Base-by-base conservation (phyloP, 2,797 vertebrate species). In the Gymnothorax reevesii region DNA sequence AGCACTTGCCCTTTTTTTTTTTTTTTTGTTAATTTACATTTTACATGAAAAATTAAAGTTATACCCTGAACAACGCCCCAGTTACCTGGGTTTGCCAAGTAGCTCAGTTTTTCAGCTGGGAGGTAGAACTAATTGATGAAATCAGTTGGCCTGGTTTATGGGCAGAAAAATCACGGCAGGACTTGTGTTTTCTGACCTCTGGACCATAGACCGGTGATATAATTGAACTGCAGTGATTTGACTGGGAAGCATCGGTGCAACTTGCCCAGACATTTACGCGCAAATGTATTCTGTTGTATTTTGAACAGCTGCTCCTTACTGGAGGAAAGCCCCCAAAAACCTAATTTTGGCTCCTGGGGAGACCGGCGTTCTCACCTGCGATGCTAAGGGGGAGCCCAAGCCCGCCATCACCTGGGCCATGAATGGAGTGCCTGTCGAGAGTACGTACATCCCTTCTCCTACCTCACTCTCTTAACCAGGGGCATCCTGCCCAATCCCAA, bases 281-380 rank as follows among this genome's bases (percentile, higher is more conserved):
- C 2, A 17, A 17, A 7, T 55, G 49, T 8, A 25, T 80, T n/a
- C 55, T 55, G 83, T 77, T 77, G 8, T 7, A 22, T 84, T 8
- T 73, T 54, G 5, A 33, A 54, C 90, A 99, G 98, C 98, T 89
- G 96, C 98, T 89, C 98, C 98, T 1, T 99, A 98, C 93, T 99
- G 98, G 98, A 96, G 99, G 92, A 96, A 96, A 64, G 95, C 96
- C 82, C 98, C 98, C 85, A 96, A 95, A 89, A 99, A 99, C 91
- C 95, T 99, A 88, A 97, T 99, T 86, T 93, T 99, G 27, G 98
- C 98, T 83, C 98, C 98, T 2, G 97, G 97, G 92, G 98, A 99
- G 93, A 96, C 97, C 1, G 98, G 97, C 12, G 95, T 94, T 57
- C 91, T 99, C 89, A 97, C 95, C 77, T 99, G 98, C 93, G 95